Evolutionary conservation across 1,140 invertebrate genomes (phyloP).

Genomic region (Monomorium pharaonis): DNA sequence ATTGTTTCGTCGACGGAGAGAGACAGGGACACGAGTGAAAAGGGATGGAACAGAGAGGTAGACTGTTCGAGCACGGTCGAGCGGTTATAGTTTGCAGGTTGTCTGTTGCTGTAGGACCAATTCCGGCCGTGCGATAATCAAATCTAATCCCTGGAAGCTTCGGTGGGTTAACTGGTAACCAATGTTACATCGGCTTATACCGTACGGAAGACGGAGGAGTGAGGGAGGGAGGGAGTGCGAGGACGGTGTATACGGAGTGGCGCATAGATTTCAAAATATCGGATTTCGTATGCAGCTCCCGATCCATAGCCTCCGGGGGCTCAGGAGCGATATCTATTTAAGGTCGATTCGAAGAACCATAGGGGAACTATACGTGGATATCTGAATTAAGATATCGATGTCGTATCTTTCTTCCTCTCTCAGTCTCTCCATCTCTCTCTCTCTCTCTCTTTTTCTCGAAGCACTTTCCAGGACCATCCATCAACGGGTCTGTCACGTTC

Average conservation of each 20-base stretch:
- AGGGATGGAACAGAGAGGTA: background rate
- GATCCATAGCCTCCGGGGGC: background rate
- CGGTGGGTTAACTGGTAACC: constrained; percentile 71
- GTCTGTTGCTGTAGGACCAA: constrained; percentile 43
- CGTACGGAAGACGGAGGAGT: constrained; percentile 39
- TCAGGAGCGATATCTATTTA: background rate
- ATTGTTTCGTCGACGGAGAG: constrained; percentile 24
- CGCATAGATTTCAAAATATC: constrained; percentile 66
- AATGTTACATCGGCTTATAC: constrained; percentile 75
- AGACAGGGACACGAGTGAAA: no score
- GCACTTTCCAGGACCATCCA: constrained; percentile 11
- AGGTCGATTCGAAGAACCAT: constrained; percentile 22
- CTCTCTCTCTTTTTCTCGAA: background rate
- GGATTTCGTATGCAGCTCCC: constrained; percentile 69
- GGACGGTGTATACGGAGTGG: background rate
- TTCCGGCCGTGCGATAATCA: constrained; percentile 73
- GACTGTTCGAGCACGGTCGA: constrained; percentile 18
- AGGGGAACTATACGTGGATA: constrained; percentile 13
- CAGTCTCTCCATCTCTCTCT: background rate
- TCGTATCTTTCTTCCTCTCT: background rate
- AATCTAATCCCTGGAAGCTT: constrained; percentile 77
- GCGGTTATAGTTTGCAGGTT: constrained; percentile 39
- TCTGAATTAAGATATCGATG: constrained; percentile 34
- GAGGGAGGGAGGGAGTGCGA: background rate
- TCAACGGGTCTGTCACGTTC: constrained; percentile 35